Percentiles rank a stretch among this genome's conserved stretches.
phyloP scores from a whole-genome alignment of 2,888 invertebrate genomes.

The Cremastobaeus sp. region DNA sequence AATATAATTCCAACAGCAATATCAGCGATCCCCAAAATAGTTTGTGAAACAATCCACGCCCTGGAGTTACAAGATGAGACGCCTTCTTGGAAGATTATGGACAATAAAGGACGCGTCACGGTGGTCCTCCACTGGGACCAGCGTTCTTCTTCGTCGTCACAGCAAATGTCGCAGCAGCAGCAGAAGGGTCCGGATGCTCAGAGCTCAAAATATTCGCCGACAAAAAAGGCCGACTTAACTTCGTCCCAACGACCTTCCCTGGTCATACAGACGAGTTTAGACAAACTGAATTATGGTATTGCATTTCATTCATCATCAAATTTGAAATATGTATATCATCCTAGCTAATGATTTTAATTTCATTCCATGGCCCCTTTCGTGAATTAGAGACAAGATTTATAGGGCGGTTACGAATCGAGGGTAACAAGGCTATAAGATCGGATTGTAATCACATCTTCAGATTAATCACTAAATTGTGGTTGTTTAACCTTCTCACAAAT shows the following conservation, averaged over 20 bases:
- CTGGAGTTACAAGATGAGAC: conserved; percentile 97
- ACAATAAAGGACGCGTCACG: conserved; percentile 97
- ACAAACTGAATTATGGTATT: conserved; percentile 80
- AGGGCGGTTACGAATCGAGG: no score
- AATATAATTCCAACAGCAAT: conserved; percentile 84
- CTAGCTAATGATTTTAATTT: no score
- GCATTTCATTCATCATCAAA: conserved; percentile 36
- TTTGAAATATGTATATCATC: no score
- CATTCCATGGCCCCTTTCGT: no score
- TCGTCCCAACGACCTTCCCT: conserved; percentile 83
- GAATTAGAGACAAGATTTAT: no score
- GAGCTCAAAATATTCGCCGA: conserved; percentile 80
- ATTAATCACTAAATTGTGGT: no score
- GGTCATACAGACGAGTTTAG: conserved; percentile 87
- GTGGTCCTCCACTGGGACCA: conserved; percentile 98
- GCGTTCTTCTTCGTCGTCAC: conserved; percentile 82
- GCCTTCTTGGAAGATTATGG: conserved; percentile 99
- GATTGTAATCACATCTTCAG: no score
- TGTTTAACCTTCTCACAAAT: no score
- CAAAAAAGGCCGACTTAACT: conserved; percentile 79
- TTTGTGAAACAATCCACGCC: conserved; percentile 97
- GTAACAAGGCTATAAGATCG: no score
- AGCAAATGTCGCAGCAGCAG: conserved; percentile 80
- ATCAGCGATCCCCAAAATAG: conserved; percentile 96
- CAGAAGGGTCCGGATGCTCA: conserved; percentile 79